phyloP scores from a whole-genome alignment of 2,888 invertebrate genomes.

The Harmothoe impar region DNA sequence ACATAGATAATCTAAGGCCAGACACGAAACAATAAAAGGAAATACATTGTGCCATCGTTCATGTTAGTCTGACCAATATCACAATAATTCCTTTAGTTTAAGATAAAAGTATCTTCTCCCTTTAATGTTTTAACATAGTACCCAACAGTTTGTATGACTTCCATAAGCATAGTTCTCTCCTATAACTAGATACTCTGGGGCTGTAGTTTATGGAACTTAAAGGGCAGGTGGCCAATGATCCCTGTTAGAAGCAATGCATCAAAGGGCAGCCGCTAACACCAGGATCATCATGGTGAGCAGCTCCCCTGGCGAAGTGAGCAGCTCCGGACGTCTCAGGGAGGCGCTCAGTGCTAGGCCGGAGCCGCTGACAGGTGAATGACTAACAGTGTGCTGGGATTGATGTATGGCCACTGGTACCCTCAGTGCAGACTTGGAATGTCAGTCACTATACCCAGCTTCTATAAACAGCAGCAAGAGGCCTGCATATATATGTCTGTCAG shows the following conservation, averaged over 20 bases:
- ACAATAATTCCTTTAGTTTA: too few species aligned
- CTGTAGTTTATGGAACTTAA: too few species aligned
- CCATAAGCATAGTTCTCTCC: too few species aligned
- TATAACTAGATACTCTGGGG: too few species aligned
- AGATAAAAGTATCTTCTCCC: background rate
- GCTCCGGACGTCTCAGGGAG: background rate
- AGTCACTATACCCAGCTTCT: background rate
- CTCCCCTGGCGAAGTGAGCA: background rate
- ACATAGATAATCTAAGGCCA: too few species aligned
- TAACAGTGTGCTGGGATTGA: background rate
- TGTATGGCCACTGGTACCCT: background rate
- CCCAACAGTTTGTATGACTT: background rate
- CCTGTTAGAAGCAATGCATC: too few species aligned
- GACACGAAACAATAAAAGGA: too few species aligned
- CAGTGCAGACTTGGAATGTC: background rate
- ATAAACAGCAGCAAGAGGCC: background rate
- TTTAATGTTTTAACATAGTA: background rate
- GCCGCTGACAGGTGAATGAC: conserved; percentile 17
- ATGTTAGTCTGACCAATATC: too few species aligned
- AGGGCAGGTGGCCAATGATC: too few species aligned
- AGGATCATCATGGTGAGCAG: too few species aligned
- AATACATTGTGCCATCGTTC: too few species aligned
- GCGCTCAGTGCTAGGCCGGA: background rate
- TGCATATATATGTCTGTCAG: background rate
- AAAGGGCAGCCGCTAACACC: too few species aligned